Evolutionary conservation across 1,140 invertebrate genomes (phyloP).

Genomic region (Procambarus virginalis): DNA sequence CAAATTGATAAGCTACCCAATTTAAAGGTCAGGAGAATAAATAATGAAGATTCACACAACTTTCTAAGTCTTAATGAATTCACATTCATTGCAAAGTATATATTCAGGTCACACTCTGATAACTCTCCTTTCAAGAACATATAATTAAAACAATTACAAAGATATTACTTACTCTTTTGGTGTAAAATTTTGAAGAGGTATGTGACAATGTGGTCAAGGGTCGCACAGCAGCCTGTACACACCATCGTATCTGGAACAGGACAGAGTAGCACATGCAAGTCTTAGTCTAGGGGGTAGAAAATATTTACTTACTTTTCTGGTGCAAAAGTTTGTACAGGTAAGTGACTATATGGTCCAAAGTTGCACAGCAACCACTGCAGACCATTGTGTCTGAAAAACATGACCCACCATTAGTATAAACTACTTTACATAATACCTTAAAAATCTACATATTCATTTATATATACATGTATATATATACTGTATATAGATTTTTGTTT

Average conservation of each 20-base stretch:
- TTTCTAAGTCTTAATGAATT: too few relatives aligned
- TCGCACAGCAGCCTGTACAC: slow-evolving; percentile 97
- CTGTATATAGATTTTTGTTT: too few relatives aligned
- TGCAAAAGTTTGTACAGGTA: slow-evolving; percentile 96
- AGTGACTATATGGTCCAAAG: slow-evolving; percentile 97
- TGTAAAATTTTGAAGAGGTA: slow-evolving; percentile 96
- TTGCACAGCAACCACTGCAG: slow-evolving; percentile 96
- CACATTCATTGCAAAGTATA: too few relatives aligned
- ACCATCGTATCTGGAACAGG: slow-evolving; percentile 93
- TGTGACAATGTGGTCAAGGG: slow-evolving; percentile 97
- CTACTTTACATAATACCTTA: too few relatives aligned
- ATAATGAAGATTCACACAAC: too few relatives aligned
- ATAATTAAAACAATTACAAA: background rate
- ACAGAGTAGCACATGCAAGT: slow-evolving; percentile 63
- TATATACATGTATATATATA: too few relatives aligned
- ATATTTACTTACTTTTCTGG: slow-evolving; percentile 82
- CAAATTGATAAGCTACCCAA: too few relatives aligned
- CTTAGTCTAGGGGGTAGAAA: slow-evolving; percentile 48
- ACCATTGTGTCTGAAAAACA: slow-evolving; percentile 91
- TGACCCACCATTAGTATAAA: slow-evolving; percentile 8
- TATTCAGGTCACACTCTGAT: too few relatives aligned
- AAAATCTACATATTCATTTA: too few relatives aligned
- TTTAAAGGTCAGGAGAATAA: too few relatives aligned
- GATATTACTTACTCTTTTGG: slow-evolving; percentile 83
- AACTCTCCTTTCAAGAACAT: background rate